Base-by-base conservation (phyloP, 2,113 vertebrate species). In the Aix galericulata region DNA sequence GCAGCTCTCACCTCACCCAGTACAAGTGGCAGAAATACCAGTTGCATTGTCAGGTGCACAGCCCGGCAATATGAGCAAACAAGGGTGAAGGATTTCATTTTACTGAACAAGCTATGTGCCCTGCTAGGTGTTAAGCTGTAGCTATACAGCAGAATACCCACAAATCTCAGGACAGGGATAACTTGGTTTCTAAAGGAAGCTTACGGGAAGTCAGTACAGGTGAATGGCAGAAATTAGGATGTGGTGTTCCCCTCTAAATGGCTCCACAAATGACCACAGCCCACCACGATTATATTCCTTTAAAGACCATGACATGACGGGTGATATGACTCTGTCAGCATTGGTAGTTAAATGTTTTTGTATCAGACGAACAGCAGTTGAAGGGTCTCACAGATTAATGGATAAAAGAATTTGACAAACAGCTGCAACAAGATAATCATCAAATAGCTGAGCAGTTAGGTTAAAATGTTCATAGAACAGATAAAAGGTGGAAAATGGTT, bases 401-500 rank as follows among this genome's bases (percentile, higher is more conserved):
- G 59, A 36, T 74, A 67, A 93, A 88, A 81, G 76, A 36, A 77
- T 90, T 62, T 88, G 88, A 94, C 68, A 90, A 91, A 92, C 7
- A 55, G 58, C 91, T 77, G 68, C 60, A 80, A 31, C 48, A 81
- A 50, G 17, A 58, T 93, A 88, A 88, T 95, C 83, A 93, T 86
- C 76, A 86, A 96, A 96, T 71, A 74, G 68, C 86, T 81, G 64
- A 88, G 76, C 72, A 96, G 93, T 94, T 94, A 95, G 52, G 55
- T 64, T 13, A 93, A 92, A 93, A 86, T 77, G 59, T 67, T 82
- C 55, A 32, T 13, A 55, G 67, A 88, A 88, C 76, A 82, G 75
- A 77, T 82, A 93, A 94, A 94, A 92, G 46, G 40, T 27, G 88
- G 76, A 55, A 95, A 80, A 86, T 42, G 23, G 83, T 88, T 90